Evolutionary conservation across 2,888 invertebrate genomes (phyloP), one percentile per base, ranked within the genome.

Genomic region (Phania funesta): DNA sequence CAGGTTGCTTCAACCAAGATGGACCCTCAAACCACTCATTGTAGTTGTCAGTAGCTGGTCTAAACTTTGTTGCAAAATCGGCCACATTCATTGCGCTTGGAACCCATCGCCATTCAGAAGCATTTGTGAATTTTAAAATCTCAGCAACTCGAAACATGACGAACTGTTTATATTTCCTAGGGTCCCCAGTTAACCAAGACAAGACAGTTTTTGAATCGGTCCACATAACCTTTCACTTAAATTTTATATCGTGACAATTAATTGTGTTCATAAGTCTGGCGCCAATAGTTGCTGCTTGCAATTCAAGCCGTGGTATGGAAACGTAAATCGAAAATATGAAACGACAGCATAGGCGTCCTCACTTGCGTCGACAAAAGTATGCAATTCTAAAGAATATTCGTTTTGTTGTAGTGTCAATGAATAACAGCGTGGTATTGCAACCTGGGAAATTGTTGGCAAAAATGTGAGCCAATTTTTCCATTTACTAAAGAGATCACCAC

Each of bases 11-110:
- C 24, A 82, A 20, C 74, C 80, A 80, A 1, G 9, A 44, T 1
- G 83, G 83, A 9, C 80, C 77, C 3, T 41, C 26, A 46, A 84
- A 80, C 82, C 80, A 84, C 7, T 62, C 44, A 0, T 74, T 29
- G 9, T 54, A 64, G 9, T 24, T 50, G 24, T 74, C 44, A n/a
- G 26, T 74, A 22, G 29, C 7, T 11, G 62, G 32, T n/a, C 32
- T 50, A 54, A 8, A 52, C 3, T 64, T 74, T 2, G 56, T 67
- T 1, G 58, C 50, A 29, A 67, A 75, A 16, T 80, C 68, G 1
- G 74, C 52, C 3, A 74, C 73, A 52, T 79, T 73, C 46, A 38
- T 46, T 1, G 38, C 20, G 9, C 58, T 68, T 3, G 68, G 76
- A 2, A 76, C 20, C 60, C 76, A 76, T 11, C 41, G 38, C 60